Conservation (phyloP, 2,888 invertebrate genomes). For the Acleris laterana region DNA sequence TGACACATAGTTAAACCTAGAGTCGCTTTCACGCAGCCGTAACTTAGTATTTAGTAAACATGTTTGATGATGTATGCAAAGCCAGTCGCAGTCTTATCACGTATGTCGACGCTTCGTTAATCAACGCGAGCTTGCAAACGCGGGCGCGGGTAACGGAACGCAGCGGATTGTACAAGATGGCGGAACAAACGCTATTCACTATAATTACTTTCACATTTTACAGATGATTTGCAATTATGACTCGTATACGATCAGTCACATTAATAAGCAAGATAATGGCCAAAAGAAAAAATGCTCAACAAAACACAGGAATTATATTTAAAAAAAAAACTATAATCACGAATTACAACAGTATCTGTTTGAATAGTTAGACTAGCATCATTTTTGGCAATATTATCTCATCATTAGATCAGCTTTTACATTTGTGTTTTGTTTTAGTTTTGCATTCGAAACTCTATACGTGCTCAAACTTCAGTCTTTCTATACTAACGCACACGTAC, state of each 20-base stretch:
- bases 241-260: neutral
- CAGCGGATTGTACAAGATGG: conserved; percentile 48
- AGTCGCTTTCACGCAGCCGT: conserved; percentile 20
- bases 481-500: conserved; percentile 54
- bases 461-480: conserved; percentile 43
- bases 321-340: conserved; percentile 26
- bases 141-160: conserved; percentile 64
- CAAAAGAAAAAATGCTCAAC: conserved; percentile 13
- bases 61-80: conserved; percentile 36
- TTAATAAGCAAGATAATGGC: neutral
- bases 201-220: conserved; percentile 38
- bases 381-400: conserved; percentile 4
- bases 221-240: conserved; percentile 2
- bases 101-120: conserved; percentile 50
- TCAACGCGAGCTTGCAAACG: conserved; percentile 45
- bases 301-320: conserved; percentile 25
- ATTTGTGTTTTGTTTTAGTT: conserved; percentile 48
- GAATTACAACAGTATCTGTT: conserved; percentile 20
- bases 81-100: conserved; percentile 41
- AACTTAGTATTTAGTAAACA: conserved; percentile 34
- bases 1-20: conserved; percentile 21
- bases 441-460: conserved; percentile 70
- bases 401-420: conserved; percentile 17
- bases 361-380: conserved; percentile 16
- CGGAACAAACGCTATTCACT: conserved; percentile 43